These are phyloP conservation scores for Drosophila orosa DNA, from an alignment of 1,140 invertebrate species.

Conservation along the genomic window DNA sequence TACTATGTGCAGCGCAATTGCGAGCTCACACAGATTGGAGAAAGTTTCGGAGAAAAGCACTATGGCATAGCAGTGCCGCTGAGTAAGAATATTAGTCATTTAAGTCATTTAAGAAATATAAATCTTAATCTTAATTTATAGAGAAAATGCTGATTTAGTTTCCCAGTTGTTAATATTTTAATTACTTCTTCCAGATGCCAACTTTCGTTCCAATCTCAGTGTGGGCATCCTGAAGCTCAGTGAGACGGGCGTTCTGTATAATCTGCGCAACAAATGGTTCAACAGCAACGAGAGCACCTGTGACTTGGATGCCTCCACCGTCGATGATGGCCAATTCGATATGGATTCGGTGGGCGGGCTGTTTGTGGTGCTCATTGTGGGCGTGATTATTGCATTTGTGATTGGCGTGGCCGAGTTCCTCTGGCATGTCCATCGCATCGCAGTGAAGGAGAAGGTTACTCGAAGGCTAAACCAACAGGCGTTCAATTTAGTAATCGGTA, in stretches of 20 bases:
- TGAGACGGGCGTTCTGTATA: constrained; percentile 90
- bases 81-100: too few species aligned
- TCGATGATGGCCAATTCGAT: constrained; percentile 86
- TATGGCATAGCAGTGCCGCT: constrained; percentile 85
- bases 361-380: constrained; percentile 92
- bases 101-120: too few species aligned
- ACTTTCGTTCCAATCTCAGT: constrained; percentile 89
- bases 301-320: constrained; percentile 21
- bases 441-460: constrained; percentile 88
- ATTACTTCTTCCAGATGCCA: constrained; percentile 55
- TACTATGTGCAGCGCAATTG: constrained; percentile 91
- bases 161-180: too few species aligned
- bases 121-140: too few species aligned
- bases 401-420: constrained; percentile 91
- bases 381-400: constrained; percentile 87
- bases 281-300: constrained; percentile 82
- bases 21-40: constrained; percentile 91
- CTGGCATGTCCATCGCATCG: constrained; percentile 92
- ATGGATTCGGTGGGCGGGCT: constrained; percentile 95
- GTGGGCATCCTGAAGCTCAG: constrained; percentile 91
- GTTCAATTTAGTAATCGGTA: background rate
- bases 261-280: constrained; percentile 94
- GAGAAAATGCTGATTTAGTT: too few species aligned
- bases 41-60: constrained; percentile 91
- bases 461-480: background rate